These are phyloP conservation scores for Riparia riparia DNA, from an alignment of 2,113 vertebrate species.

Conservation along the genomic window DNA sequence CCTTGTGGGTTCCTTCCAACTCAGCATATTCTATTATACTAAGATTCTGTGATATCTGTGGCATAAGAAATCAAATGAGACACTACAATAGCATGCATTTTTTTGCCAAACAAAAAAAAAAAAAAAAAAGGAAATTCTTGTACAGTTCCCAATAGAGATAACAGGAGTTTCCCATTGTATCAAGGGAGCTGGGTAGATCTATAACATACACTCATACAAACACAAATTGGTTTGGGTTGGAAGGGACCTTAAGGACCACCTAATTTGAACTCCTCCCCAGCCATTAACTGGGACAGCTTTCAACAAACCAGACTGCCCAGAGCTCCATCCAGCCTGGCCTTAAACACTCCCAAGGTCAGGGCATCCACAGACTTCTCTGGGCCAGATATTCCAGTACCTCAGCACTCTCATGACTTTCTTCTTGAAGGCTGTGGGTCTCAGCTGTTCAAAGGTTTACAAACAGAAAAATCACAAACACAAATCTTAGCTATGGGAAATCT, in stretches of 20 bases:
- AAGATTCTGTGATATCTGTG: neutral
- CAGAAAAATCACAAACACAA: neutral
- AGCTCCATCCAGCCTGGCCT: neutral
- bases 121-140: neutral
- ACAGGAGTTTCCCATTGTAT: neutral
- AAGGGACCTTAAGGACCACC: neutral
- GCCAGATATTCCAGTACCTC: neutral
- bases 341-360: neutral
- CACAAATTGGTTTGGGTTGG: neutral
- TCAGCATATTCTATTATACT: neutral
- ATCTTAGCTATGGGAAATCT: neutral
- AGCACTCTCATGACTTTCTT: neutral
- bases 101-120: neutral
- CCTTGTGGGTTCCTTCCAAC: neutral
- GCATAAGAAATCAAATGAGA: neutral
- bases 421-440: neutral
- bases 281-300: neutral
- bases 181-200: neutral
- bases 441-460: neutral
- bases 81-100: rapidly evolving
- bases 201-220: rapidly evolving
- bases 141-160: neutral
- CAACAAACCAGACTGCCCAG: neutral
- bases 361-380: neutral
- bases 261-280: rapidly evolving